Base-by-base conservation (phyloP, 2,888 invertebrate species). In the Eristalis arbustorum region DNA sequence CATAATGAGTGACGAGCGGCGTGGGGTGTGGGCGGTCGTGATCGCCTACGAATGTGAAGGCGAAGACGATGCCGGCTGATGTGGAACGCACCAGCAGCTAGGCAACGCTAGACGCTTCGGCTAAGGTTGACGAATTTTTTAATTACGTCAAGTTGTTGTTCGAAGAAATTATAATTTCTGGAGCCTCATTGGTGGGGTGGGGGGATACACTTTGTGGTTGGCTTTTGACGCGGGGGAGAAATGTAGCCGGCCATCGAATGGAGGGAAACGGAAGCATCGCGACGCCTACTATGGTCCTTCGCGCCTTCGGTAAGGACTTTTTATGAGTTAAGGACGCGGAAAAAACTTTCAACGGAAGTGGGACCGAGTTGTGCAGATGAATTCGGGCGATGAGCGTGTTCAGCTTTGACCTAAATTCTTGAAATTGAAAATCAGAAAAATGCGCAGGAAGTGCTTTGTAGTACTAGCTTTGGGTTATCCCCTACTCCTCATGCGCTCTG, bases 101-200 rank as follows among this genome's bases (percentile, higher is more conserved):
- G 49, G 49, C 5, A 2, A n/a, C 18, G 49, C n/a, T 49, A 49
- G 79, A 66, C 62, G 80, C 23, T 22, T 25, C 28, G 64, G 67
- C 67, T 79, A 63, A 68, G 71, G 82, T 72, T 77, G 67, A 40
- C 40, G 23, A 73, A 49, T 63, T 66, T 84, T 77, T 85, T 85
- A 73, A 85, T 81, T 59, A 69, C 73, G 49, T 77, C 68, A 73
- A 81, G 81, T 81, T 73, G 81, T 73, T 84, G 18, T 73, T 62
- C 23, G 57, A 63, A 4, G 59, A 72, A 84, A 81, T 81, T 71
- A 77, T 73, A 59, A 76, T 76, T 67, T 13, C 62, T 73, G 34
- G 18, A 0, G 18, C 40, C 57, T 13, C n/a, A 25, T n/a, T 11
- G 61, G 22, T 31, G 18, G 22, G 63, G 22, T 22, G 25, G 40